phyloP scores from a whole-genome alignment of 2,113 vertebrate species.

The Arizona elegans region DNA sequence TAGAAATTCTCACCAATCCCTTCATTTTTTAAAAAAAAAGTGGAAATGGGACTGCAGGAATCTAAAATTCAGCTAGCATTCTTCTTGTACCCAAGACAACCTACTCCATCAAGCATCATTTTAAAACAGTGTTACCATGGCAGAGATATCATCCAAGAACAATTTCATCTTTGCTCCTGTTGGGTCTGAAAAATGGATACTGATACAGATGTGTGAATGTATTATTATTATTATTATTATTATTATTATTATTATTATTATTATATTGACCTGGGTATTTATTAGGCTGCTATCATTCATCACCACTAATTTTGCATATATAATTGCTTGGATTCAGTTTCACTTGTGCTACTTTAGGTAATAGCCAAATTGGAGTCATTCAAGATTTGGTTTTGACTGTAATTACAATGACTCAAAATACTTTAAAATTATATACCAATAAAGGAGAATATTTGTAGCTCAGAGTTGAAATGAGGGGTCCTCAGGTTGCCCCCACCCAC shows the following conservation, averaged over 20 bases:
- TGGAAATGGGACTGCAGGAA: background rate
- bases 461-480: too few species aligned
- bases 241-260: too few species aligned
- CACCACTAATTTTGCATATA: background rate
- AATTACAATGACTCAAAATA: background rate
- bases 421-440: background rate
- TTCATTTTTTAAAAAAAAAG: background rate
- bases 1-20: background rate
- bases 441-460: too few species aligned
- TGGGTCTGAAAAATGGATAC: background rate
- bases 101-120: background rate
- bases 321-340: background rate
- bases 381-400: background rate
- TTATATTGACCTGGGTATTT: too few species aligned
- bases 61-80: background rate
- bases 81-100: background rate
- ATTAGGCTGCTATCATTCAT: background rate
- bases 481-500: too few species aligned
- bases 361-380: background rate
- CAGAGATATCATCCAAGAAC: background rate
- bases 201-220: background rate
- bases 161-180: background rate
- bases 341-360: background rate
- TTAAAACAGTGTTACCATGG: background rate
- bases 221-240: background rate